Conservation (phyloP, 2,797 vertebrate genomes). For the Streptopelia turtur region DNA sequence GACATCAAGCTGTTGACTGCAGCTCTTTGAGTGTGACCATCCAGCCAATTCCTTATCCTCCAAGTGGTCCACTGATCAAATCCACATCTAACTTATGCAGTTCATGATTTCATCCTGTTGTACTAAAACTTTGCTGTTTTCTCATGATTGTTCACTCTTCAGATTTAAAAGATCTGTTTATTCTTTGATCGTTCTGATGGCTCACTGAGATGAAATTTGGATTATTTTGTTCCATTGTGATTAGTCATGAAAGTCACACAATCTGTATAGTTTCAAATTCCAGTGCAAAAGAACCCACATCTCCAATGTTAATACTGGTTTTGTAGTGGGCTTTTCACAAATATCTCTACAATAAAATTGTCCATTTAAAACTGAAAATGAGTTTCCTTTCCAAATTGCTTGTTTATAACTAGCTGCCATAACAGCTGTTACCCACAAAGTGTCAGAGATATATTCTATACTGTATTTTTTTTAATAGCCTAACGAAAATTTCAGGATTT, state of each 20-base stretch:
- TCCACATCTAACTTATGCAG: background rate
- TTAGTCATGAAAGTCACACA: constrained; percentile 25
- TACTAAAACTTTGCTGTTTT: background rate
- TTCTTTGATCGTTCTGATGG: background rate
- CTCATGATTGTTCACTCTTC: background rate
- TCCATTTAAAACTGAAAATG: background rate
- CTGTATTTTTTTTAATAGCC: background rate
- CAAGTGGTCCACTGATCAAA: background rate
- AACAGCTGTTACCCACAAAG: background rate
- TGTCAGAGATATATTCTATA: background rate
- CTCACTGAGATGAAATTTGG: background rate
- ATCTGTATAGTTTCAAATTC: background rate
- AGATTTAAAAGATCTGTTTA: background rate
- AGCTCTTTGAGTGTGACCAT: too few relatives aligned
- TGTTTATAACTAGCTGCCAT: background rate
- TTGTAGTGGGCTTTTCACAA: background rate
- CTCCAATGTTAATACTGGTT: constrained; percentile 28
- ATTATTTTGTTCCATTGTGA: background rate
- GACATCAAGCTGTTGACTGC: too few relatives aligned
- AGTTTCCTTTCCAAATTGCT: background rate
- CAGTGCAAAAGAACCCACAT: constrained; percentile 8
- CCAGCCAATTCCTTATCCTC: too few relatives aligned
- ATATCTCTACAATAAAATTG: background rate
- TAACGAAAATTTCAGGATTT: background rate
- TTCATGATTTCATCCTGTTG: background rate